Evolutionary conservation across 1,140 invertebrate genomes (phyloP).

Genomic region (Drosophila subpulchrella): DNA sequence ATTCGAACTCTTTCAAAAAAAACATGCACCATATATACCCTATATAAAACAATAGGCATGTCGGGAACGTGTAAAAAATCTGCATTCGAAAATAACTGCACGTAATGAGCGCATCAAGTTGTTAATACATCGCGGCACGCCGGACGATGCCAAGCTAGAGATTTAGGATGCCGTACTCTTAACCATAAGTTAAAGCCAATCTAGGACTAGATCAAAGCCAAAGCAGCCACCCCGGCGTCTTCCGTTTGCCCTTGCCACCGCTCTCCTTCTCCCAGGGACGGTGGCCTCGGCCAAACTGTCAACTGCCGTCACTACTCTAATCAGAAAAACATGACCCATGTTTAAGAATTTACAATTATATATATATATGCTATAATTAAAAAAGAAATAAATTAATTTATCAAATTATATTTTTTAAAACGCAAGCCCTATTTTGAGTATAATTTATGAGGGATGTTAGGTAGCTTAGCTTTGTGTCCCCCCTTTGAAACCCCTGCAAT

Average conservation of each 20-base stretch:
- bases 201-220: constrained; percentile 65
- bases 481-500: constrained; percentile 56
- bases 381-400: constrained; percentile 59
- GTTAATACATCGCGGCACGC: constrained; percentile 92
- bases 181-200: constrained; percentile 55
- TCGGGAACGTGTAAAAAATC: constrained; percentile 92
- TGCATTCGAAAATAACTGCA: constrained; percentile 94
- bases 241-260: constrained; percentile 22
- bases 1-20: constrained; percentile 45
- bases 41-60: constrained; percentile 87
- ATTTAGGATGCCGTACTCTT: constrained; percentile 66
- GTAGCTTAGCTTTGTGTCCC: constrained; percentile 27
- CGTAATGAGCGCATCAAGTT: constrained; percentile 94
- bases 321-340: constrained; percentile 66
- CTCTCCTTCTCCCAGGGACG: constrained; percentile 26
- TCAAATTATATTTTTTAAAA: constrained; percentile 74
- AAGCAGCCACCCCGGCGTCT: constrained; percentile 70
- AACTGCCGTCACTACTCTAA: constrained; percentile 52
- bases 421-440: constrained; percentile 33
- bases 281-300: constrained; percentile 26
- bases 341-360: constrained; percentile 58
- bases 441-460: constrained; percentile 38
- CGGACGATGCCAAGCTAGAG: constrained; percentile 87
- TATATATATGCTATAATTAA: constrained; percentile 46
- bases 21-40: constrained; percentile 54